These are phyloP conservation scores for Tympanoctomys barrerae DNA, from an alignment of 2,797 vertebrate genomes.

Conservation along the genomic window DNA sequence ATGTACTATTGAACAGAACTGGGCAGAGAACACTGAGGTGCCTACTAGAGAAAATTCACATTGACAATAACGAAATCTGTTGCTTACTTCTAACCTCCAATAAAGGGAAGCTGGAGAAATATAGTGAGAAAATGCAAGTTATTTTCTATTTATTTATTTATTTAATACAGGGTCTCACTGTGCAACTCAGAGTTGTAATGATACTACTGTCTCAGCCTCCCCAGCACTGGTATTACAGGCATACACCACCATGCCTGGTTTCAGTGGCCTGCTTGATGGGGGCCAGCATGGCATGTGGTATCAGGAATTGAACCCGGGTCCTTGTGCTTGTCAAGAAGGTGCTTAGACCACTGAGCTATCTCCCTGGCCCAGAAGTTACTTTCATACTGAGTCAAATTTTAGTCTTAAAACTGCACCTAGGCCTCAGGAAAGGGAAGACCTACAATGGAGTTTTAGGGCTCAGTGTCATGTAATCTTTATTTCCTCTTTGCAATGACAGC, in stretches of 20 bases:
- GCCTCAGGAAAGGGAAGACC: background rate
- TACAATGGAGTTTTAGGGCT: background rate
- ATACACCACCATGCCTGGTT: too few relatives aligned
- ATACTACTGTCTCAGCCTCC: too few relatives aligned
- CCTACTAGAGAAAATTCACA: background rate
- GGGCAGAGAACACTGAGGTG: accelerated
- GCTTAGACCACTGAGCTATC: too few relatives aligned
- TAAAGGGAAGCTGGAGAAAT: background rate
- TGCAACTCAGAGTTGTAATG: too few relatives aligned
- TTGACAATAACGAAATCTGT: background rate
- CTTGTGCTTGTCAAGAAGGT: too few relatives aligned
- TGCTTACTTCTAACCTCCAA: background rate
- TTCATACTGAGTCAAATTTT: background rate
- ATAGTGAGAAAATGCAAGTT: background rate
- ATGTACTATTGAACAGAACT: background rate
- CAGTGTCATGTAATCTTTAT: conserved; percentile 13
- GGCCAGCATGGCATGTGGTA: too few relatives aligned
- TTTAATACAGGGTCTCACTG: too few relatives aligned
- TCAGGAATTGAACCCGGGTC: too few relatives aligned
- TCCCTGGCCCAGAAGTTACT: background rate
- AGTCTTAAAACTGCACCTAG: conserved; percentile 35
- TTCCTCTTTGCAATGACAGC: conserved; percentile 3
- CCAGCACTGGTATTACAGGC: too few relatives aligned
- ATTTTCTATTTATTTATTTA: background rate
- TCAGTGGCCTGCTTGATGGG: too few relatives aligned